Conservation (phyloP, 1,140 invertebrate genomes). For the Solenopsis fugax region DNA sequence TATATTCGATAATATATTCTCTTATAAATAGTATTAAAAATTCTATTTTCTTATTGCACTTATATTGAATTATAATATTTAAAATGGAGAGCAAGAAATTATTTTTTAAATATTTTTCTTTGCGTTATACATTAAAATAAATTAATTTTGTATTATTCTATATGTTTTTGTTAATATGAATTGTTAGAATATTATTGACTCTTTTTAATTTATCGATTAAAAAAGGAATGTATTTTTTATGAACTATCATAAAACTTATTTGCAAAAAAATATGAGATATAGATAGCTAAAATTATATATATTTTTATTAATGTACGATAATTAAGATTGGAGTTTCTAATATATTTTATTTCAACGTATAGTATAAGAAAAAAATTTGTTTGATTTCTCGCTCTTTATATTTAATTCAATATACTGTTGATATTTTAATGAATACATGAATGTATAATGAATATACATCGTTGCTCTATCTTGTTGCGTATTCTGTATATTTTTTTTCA, state of each 20-base stretch:
- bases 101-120: background rate
- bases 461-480: background rate
- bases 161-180: background rate
- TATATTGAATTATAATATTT: constrained; percentile 2
- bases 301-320: background rate
- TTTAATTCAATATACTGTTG: background rate
- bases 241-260: background rate
- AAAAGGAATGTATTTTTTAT: background rate
- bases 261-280: background rate
- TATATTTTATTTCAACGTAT: constrained; percentile 16
- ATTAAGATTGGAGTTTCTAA: background rate
- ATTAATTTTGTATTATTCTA: background rate
- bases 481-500: background rate
- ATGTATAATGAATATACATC: background rate
- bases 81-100: background rate
- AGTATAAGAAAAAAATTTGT: background rate
- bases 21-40: constrained; percentile 5
- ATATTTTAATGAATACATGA: constrained; percentile 20
- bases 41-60: background rate
- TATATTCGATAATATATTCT: background rate
- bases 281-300: background rate
- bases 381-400: background rate
- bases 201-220: background rate
- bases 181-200: background rate
- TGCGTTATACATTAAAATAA: background rate